Base-by-base conservation (phyloP, 1,140 invertebrate genomes). In the Acromyrmex heyeri region DNA sequence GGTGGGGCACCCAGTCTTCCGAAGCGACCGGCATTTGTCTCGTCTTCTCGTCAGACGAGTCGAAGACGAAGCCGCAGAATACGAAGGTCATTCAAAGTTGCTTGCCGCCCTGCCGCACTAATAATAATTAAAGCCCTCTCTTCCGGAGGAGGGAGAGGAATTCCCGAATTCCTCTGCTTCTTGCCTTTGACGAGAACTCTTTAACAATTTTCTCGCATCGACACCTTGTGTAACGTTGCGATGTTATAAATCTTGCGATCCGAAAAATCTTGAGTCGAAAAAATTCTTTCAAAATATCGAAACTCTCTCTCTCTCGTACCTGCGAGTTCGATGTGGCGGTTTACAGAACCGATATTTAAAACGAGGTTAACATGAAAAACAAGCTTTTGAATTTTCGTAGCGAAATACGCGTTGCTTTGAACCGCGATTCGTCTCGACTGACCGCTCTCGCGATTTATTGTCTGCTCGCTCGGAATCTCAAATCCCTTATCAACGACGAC, bases 41-140 rank as follows among this genome's bases (percentile, higher is more conserved):
- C 92, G 93, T 89, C 92, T 92, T 94, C 90, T 93, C 91, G 92
- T 93, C 93, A 44, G 92, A 90, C 93, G 92, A 94, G 92, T 94
- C 91, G 90, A 94, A 94, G 90, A 94, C 91, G 78, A 94, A 93
- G 77, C 94, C 93, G 81, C 94, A 94, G 67, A 94, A 94, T 91
- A 94, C 91, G 91, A 94, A 94, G 92, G 93, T 94, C 94, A 94
- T 94, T 91, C 93, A 93, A 92, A 87, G 76, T 59, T 76, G 78
- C 86, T 79, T 79, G 59, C 62, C 57, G 10, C 69, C 83, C 16
- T 57, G 61, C 27, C 21, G 61, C n/a, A 59, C 69, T 61, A 27
- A 16, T 61, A 27, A 21, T 73, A 57, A 83, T 61, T 21, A 59
- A 50, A 73, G 18, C 48, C 30, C 62, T 38, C 76, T 77, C 75